phyloP scores from a whole-genome alignment of 2,113 vertebrate species.

The Arizona elegans region DNA sequence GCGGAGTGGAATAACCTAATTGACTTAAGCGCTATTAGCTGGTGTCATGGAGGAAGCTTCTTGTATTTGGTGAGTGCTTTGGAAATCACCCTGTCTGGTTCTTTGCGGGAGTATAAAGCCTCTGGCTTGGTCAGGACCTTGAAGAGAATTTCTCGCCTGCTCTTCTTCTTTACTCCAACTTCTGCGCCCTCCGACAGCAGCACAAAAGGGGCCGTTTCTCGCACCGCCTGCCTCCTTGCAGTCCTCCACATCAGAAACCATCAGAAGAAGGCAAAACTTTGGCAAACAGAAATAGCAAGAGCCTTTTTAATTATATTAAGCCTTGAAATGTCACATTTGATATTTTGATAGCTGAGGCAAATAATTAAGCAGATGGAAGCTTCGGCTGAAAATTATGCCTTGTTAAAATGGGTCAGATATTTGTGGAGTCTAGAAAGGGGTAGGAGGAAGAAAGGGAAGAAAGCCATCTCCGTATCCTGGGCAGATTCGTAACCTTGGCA shows the following conservation, averaged over 20 bases:
- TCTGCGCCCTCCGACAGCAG: neutral
- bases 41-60: neutral
- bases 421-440: neutral
- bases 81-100: neutral
- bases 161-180: neutral
- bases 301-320: neutral
- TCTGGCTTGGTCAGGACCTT: neutral
- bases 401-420: neutral
- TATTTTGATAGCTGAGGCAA: neutral
- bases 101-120: neutral
- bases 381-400: neutral
- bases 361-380: neutral
- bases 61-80: neutral
- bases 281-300: neutral
- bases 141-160: neutral
- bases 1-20: accelerated
- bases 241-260: neutral
- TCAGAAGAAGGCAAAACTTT: neutral
- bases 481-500: neutral
- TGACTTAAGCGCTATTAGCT: neutral
- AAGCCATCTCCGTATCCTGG: neutral
- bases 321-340: neutral
- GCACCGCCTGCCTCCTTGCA: neutral
- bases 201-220: neutral
- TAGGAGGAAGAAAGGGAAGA: too few species aligned